phyloP scores from a whole-genome alignment of 2,888 invertebrate genomes.

The Portevinia maculata region DNA sequence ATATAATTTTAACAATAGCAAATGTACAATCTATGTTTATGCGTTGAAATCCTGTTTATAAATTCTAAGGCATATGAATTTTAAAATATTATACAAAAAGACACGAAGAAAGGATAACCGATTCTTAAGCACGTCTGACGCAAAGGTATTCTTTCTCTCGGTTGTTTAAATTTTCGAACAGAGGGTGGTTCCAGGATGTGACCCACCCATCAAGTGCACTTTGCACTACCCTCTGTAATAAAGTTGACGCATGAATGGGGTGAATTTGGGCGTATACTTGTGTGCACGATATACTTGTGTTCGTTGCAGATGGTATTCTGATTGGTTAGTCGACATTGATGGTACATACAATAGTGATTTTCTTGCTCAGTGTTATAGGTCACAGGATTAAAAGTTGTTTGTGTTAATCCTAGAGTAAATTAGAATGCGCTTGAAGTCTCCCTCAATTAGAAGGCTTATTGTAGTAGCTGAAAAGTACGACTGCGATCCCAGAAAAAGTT shows the following conservation, averaged over 20 bases:
- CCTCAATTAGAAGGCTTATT: slow-evolving; percentile 55
- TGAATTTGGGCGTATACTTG: slow-evolving; percentile 64
- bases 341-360: slow-evolving; percentile 57
- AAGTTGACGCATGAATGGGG: slow-evolving; percentile 70
- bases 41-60: slow-evolving; percentile 57
- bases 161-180: slow-evolving; percentile 64
- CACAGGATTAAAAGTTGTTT: slow-evolving; percentile 70
- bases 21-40: slow-evolving; percentile 60
- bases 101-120: slow-evolving; percentile 82
- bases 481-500: slow-evolving; percentile 67
- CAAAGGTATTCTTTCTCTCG: slow-evolving; percentile 68
- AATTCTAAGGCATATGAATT: slow-evolving; percentile 78
- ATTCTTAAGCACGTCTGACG: slow-evolving; percentile 79
- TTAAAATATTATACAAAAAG: slow-evolving; percentile 83
- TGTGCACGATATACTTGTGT: slow-evolving; percentile 31
- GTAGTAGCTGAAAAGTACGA: slow-evolving; percentile 47
- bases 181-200: slow-evolving; percentile 59
- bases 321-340: slow-evolving; percentile 62
- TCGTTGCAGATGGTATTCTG: slow-evolving; percentile 35
- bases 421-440: slow-evolving; percentile 71
- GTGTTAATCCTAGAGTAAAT: slow-evolving; percentile 72
- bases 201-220: slow-evolving; percentile 55
- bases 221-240: slow-evolving; percentile 6
- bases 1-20: slow-evolving; percentile 64
- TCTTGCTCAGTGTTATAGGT: slow-evolving; percentile 73